Evolutionary conservation across 2,888 invertebrate genomes (phyloP).

Genomic region (Euproctis similis): DNA sequence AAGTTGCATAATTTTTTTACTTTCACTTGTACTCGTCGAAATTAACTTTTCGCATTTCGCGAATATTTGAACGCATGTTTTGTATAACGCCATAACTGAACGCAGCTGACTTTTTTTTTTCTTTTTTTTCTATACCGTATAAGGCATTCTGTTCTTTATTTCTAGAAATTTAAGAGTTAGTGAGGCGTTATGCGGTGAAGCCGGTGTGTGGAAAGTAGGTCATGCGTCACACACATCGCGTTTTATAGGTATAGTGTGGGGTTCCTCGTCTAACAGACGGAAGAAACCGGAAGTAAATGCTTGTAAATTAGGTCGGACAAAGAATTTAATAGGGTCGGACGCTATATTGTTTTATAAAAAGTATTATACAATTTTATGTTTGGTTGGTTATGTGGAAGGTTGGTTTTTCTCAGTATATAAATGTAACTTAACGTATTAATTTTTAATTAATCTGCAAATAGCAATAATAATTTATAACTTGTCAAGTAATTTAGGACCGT

Average conservation of each 20-base stretch:
- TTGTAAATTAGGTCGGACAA: too few species aligned
- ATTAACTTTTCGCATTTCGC: slow-evolving; percentile 55
- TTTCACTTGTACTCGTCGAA: slow-evolving; percentile 56
- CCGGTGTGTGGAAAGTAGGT: slow-evolving; percentile 65
- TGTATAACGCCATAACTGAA: slow-evolving; percentile 41
- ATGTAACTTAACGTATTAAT: too few species aligned
- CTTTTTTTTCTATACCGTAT: slow-evolving; percentile 24
- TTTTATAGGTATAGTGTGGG: slow-evolving; percentile 59
- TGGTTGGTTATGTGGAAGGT: too few species aligned
- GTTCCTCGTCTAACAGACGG: slow-evolving; percentile 45
- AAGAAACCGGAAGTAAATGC: slow-evolving; percentile 19
- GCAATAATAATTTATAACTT: too few species aligned
- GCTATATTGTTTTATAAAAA: too few species aligned
- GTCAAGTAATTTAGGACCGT: too few species aligned
- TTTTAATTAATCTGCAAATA: too few species aligned
- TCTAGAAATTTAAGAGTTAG: slow-evolving; percentile 32
- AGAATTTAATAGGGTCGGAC: too few species aligned
- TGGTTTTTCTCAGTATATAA: too few species aligned
- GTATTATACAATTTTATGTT: too few species aligned
- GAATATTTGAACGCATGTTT: slow-evolving; percentile 45
- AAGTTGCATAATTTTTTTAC: slow-evolving; percentile 73
- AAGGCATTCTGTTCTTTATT: slow-evolving; percentile 43
- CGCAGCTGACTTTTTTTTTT: slow-evolving; percentile 35
- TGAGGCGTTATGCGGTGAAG: slow-evolving; percentile 53
- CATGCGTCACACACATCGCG: slow-evolving; percentile 66